Conservation (phyloP, 2,113 vertebrate species). For the Eonycteris spelaea region DNA sequence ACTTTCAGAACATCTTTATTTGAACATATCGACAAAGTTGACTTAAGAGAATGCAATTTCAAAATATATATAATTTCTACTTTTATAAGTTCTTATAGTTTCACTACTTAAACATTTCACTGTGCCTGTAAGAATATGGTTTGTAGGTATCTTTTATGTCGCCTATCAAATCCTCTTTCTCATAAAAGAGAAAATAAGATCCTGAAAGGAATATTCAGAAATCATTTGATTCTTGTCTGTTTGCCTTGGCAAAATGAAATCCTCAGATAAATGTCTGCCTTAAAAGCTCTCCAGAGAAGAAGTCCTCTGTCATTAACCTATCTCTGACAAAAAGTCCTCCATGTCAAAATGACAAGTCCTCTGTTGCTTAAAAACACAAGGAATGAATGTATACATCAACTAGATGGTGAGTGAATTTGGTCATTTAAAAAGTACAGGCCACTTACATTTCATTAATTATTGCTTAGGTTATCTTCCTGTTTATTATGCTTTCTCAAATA, state of each 20-base stretch:
- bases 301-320: background rate
- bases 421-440: background rate
- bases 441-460: background rate
- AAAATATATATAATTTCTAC: background rate
- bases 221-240: background rate
- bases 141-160: background rate
- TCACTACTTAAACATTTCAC: background rate
- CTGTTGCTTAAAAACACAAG: background rate
- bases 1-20: background rate
- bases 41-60: background rate
- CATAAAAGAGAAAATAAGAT: background rate
- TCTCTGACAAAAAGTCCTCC: background rate
- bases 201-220: background rate
- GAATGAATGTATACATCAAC: background rate
- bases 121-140: background rate
- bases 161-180: background rate
- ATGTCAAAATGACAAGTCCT: background rate
- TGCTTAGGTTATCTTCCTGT: background rate
- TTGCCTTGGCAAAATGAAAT: constrained; percentile 13
- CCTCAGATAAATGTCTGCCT: background rate
- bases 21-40: background rate
- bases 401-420: background rate
- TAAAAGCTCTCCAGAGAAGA: background rate
- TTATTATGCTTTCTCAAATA: background rate
- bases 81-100: background rate